These are phyloP conservation scores for Eriocheir sinensis DNA, from an alignment of 1,140 invertebrate species.

Conservation along the genomic window DNA sequence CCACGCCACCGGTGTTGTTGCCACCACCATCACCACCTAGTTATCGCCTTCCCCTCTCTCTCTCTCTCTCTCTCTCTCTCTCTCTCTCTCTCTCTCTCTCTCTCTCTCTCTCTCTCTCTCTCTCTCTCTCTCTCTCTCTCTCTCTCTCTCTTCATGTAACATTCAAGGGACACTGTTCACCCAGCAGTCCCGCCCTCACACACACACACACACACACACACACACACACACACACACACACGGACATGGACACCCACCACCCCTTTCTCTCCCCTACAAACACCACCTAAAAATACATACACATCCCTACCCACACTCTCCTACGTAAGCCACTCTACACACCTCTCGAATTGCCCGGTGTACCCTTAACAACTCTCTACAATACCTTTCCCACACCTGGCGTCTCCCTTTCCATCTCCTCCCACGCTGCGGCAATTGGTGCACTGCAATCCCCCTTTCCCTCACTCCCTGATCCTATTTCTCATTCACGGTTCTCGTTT, in stretches of 20 bases:
- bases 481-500: neutral
- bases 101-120: conserved; percentile 30
- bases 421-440: neutral
- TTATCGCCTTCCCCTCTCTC: neutral
- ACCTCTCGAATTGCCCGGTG: too few species aligned
- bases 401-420: too few species aligned
- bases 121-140: conserved; percentile 43
- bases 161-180: conserved; percentile 15
- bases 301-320: too few species aligned
- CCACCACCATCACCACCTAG: too few species aligned
- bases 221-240: neutral
- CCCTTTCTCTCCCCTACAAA: too few species aligned
- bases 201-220: neutral
- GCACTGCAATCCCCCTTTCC: neutral
- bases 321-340: too few species aligned
- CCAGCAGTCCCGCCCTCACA: neutral
- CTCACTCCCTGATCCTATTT: neutral
- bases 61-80: conserved; percentile 34
- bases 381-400: too few species aligned
- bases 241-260: too few species aligned
- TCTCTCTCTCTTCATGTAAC: neutral
- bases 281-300: too few species aligned
- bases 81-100: conserved; percentile 55
- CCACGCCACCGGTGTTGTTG: too few species aligned
- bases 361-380: too few species aligned